Conservation (phyloP, 2,113 vertebrate species). For the Tragelaphus strepsiceros region DNA sequence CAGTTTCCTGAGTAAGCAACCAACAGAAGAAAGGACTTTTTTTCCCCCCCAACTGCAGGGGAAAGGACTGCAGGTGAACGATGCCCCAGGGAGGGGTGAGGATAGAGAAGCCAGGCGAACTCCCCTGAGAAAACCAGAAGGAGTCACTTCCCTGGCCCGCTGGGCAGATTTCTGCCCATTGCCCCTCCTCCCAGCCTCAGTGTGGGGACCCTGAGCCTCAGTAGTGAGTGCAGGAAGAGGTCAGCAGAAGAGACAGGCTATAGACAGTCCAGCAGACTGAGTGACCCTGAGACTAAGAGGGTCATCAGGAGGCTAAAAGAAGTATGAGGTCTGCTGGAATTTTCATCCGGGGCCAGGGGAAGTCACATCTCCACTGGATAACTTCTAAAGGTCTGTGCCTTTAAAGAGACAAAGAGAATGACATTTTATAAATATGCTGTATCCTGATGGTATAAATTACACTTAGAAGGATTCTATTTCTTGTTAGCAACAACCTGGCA, state of each 20-base stretch:
- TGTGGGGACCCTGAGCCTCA: neutral
- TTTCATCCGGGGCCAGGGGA: neutral
- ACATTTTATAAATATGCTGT: neutral
- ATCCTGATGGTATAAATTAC: accelerated
- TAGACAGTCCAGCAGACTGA: neutral
- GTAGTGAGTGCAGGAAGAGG: neutral
- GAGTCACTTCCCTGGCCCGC: neutral
- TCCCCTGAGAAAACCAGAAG: neutral
- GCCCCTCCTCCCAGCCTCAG: neutral
- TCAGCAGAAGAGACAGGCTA: neutral
- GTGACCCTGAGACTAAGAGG: neutral
- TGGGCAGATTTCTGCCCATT: too few species aligned
- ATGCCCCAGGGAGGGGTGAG: neutral
- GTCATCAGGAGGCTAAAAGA: neutral
- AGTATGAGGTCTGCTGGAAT: too few species aligned
- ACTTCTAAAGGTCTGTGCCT: neutral
- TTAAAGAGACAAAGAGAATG: neutral
- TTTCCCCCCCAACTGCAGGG: neutral
- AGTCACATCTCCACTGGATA: neutral
- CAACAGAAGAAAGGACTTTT: neutral
- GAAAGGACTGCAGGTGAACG: neutral
- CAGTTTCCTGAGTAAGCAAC: neutral
- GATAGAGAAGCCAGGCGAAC: neutral
- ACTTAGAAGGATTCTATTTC: neutral
- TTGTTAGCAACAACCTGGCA: neutral